phyloP scores from a whole-genome alignment of 2,888 invertebrate genomes.

The Punctoribates punctum region DNA sequence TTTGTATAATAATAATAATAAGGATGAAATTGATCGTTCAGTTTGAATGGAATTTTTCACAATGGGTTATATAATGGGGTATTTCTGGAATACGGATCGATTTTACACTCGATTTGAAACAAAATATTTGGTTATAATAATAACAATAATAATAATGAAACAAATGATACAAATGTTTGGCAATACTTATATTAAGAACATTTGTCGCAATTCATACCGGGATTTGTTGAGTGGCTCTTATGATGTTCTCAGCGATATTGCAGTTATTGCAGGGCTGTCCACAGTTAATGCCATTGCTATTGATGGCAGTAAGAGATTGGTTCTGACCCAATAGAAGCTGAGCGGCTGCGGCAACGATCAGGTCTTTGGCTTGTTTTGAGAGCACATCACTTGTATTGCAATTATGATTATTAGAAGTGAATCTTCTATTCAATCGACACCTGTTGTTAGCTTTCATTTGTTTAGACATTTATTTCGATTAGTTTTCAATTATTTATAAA shows the following conservation, averaged over 20 bases:
- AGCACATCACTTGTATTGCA: neutral
- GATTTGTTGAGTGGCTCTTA: constrained; percentile 30
- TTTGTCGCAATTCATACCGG: constrained; percentile 14
- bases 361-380: constrained; percentile 27
- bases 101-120: too few relatives aligned
- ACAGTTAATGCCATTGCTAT: neutral
- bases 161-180: too few relatives aligned
- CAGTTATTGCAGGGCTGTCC: constrained; percentile 22
- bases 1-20: too few relatives aligned
- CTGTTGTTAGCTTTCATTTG: constrained; percentile 30
- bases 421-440: neutral
- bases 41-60: too few relatives aligned
- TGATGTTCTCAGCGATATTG: constrained; percentile 6
- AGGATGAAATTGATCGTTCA: too few relatives aligned
- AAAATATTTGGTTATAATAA: too few relatives aligned
- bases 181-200: neutral
- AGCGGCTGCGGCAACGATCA: constrained; percentile 33
- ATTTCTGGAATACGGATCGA: too few relatives aligned
- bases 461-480: constrained; percentile 5
- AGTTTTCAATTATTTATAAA: neutral
- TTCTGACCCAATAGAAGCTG: constrained; percentile 12
- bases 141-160: too few relatives aligned
- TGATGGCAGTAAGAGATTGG: constrained; percentile 1
- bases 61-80: too few relatives aligned
- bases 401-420: neutral